Conservation (phyloP, 2,113 vertebrate genomes). For the Petroica traversi region DNA sequence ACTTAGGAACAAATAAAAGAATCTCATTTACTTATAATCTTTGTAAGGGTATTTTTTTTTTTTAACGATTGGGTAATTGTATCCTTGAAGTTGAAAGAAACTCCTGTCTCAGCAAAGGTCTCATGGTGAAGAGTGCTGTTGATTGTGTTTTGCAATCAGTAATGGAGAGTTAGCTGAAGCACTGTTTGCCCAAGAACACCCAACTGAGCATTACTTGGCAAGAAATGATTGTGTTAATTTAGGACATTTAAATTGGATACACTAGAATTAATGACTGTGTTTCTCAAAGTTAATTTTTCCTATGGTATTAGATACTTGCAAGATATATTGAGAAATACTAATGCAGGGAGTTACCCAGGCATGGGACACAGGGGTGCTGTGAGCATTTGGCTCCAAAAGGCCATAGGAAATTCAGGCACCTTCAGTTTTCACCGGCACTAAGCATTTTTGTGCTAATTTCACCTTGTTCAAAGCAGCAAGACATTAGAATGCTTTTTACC, state of each 20-base stretch:
- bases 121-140: background rate
- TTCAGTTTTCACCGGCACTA: background rate
- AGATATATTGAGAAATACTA: background rate
- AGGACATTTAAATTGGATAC: background rate
- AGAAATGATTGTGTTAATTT: background rate
- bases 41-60: background rate
- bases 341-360: background rate
- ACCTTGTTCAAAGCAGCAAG: background rate
- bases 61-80: background rate
- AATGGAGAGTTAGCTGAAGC: background rate
- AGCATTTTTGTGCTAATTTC: background rate
- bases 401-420: background rate
- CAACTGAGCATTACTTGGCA: background rate
- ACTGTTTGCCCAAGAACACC: background rate
- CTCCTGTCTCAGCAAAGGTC: background rate
- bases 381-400: background rate
- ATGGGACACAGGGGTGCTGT: background rate
- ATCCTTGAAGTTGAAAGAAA: background rate
- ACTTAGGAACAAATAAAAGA: background rate
- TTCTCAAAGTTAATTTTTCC: background rate
- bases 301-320: background rate
- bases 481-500: background rate
- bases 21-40: background rate
- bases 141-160: background rate
- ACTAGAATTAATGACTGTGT: background rate